Evolutionary conservation across 2,888 invertebrate species (phyloP).

Genomic region (Chloroclystis v-ata): DNA sequence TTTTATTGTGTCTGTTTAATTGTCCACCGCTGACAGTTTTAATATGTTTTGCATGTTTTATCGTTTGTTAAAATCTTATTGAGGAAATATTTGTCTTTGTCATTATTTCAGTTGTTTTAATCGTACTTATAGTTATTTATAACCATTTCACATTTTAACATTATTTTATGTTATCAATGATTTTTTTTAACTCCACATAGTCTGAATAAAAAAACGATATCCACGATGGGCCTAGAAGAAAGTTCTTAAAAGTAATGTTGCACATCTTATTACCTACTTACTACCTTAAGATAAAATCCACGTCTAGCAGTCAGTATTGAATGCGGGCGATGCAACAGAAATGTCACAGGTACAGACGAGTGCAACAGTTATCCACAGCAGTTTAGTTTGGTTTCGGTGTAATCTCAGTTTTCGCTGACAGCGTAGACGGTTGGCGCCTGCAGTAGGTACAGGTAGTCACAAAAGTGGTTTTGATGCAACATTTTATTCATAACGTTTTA

Average conservation of each 20-base stretch:
- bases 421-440: slow-evolving; percentile 21
- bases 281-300: no score
- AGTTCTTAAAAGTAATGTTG: no score
- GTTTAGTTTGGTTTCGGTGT: slow-evolving; percentile 24
- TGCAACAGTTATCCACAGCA: slow-evolving; percentile 23
- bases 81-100: no score
- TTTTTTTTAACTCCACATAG: no score
- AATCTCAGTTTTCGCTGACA: slow-evolving; percentile 28
- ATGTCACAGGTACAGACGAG: slow-evolving; percentile 5
- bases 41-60: slow-evolving; percentile 4
- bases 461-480: slow-evolving; percentile 9
- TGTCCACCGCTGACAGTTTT: slow-evolving; percentile 7
- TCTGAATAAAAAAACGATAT: no score
- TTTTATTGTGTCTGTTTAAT: slow-evolving; percentile 2
- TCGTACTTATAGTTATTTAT: no score
- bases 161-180: no score
- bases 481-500: neutral
- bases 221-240: no score
- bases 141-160: no score
- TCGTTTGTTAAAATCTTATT: neutral
- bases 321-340: neutral
- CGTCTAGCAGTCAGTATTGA: no score
- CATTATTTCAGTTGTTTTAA: no score
- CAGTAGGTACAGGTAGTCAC: neutral
- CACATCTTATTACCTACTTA: no score